phyloP scores from a whole-genome alignment of 2,113 vertebrate genomes.

The Dicaeum eximium region DNA sequence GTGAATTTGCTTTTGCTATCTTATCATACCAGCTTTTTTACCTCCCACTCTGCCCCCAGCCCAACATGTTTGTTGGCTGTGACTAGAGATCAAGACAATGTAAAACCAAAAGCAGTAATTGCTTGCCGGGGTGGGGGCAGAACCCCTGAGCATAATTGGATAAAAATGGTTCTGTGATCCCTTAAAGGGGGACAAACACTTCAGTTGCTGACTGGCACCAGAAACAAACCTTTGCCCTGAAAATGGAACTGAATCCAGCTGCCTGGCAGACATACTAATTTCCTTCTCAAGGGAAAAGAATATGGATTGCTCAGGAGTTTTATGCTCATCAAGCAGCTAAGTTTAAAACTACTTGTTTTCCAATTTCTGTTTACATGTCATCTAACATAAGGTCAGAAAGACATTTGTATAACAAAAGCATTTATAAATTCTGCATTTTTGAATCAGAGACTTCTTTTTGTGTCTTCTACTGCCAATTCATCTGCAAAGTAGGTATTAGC shows the following conservation, averaged over 20 bases:
- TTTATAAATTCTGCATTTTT: not conserved
- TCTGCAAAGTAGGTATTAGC: not conserved
- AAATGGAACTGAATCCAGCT: not conserved
- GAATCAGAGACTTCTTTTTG: not conserved
- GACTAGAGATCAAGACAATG: not conserved
- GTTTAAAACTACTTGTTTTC: not conserved
- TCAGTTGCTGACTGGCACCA: constrained; percentile 4
- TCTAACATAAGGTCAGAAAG: not conserved
- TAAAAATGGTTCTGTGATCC: constrained; percentile 15
- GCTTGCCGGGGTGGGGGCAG: not conserved
- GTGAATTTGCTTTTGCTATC: not conserved
- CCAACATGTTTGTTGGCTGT: not conserved
- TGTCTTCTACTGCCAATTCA: not conserved
- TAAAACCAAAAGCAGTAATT: not conserved
- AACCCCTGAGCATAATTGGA: not conserved
- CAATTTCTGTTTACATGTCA: not conserved
- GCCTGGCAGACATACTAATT: constrained; percentile 36
- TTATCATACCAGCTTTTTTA: not conserved
- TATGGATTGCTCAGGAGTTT: constrained; percentile 38
- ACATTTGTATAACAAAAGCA: not conserved
- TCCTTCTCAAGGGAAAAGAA: constrained; percentile 17
- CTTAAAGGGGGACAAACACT: not conserved
- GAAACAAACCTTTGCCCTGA: not conserved
- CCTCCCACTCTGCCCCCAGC: not conserved
- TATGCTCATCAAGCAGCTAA: constrained; percentile 42